Evolutionary conservation across 2,888 invertebrate genomes (phyloP), one percentile per base, ranked within the genome.

Genomic region (Colletes collaris): DNA sequence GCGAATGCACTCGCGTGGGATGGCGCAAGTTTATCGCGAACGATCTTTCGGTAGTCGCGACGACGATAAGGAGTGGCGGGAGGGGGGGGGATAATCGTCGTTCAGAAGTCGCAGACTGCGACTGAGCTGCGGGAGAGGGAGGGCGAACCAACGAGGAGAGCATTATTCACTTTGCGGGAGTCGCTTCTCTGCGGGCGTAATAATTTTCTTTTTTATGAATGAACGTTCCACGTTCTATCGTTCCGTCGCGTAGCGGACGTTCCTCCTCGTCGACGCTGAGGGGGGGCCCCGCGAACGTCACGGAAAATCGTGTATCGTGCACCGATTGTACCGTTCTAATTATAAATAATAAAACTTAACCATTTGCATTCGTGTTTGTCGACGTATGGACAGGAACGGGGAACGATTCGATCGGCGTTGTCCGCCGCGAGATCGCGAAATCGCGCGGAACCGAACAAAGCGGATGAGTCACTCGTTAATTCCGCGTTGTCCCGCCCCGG

Each of bases 131-230:
- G 44, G 2, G 44, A 46, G 44, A 46, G 10, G 44, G 44, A 8
- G 60, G 69, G 56, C 27, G 70, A 64, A 65, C 77, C 63, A 72
- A 71, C 76, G 70, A 78, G 83, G 44, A 46, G 44, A 46, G 46
- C 79, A 86, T 86, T 85, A 86, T 86, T 86, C 87, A 85, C 86
- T 86, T 86, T 86, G 86, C 86, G 87, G 86, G 86, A 86, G 86
- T 86, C 87, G 72, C 79, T 81, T 74, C 83, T 83, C 71, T 73
- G 76, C 78, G 63, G 79, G 74, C 81, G 85, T 86, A 87, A 86
- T 86, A 86, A 86, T 86, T 86, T 86, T 82, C 87, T 85, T 86
- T 86, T 86, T 86, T 86, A 86, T 86, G 87, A 86, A 86, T 86
- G 87, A 85, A 86, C 83, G 72, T 82, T 75, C 76, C 63, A 49